Base-by-base conservation (phyloP, 2,797 vertebrate genomes). In the Alca torda region DNA sequence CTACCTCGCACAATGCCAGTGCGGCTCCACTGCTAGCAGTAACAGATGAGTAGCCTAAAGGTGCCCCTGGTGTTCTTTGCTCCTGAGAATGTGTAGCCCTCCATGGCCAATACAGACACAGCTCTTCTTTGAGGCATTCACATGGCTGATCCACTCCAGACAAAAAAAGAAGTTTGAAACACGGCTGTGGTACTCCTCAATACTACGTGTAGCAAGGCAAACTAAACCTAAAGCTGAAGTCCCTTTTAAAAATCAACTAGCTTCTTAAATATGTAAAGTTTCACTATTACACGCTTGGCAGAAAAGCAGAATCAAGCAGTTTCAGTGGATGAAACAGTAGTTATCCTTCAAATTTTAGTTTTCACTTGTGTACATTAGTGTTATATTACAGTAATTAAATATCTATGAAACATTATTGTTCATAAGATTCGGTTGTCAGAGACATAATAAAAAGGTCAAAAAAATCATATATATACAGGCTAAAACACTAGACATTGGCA, bases 1-100 rank as follows among this genome's bases (percentile, higher is more conserved):
- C 21, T 6, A 35, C 30, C 21, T 25, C 0, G 0, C 2, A 1
- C 16, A 10, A 16, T 43, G 46, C 21, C 25, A 19, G 13, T 9
- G 10, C 2, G 1, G 37, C 20, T 57, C 24, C 31, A 31, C 28
- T 6, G 23, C 21, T 30, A 28, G n/a, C 35, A 84, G 21, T 14
- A 76, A 35, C 50, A 93, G 14, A 50, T 14, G n/a, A 59, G 39
- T 16, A 84, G 43, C 48, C 28, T 45, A 13, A 30, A 37, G 41
- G 33, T 30, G n/a, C 46, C 41, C 43, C 28, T 2, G 1, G 21
- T 64, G 54, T 37, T 82, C 56, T 69, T 61, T 33, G 35, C 4
- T 65, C 18, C 54, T 28, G 45, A 54, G 45, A 77, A 69, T 28
- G 24, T 0, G 7, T 2, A 77, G 59, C 24, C 31, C 9, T 20